A percentile compares a stretch with the other conserved stretches of the same genome.
These are phyloP conservation scores for Vultur gryphus DNA, from an alignment of 2,797 vertebrate genomes.

Conservation along the genomic window DNA sequence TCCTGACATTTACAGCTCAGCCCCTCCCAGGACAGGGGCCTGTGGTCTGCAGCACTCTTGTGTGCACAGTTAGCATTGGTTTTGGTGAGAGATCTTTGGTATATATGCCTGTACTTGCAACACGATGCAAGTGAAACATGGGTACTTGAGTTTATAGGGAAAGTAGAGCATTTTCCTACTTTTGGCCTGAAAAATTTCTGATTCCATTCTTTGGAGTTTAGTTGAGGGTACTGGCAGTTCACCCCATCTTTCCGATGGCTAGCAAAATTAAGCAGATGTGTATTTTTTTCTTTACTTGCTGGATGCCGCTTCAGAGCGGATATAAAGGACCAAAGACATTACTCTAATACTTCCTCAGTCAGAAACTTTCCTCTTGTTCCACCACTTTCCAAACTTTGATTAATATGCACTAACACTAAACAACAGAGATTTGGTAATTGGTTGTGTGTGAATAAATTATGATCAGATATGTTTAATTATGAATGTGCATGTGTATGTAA, in stretches of 20 bases:
- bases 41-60: background rate
- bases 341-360: background rate
- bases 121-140: rapidly evolving
- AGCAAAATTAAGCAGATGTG: background rate
- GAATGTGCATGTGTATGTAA: background rate
- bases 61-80: background rate
- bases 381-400: background rate
- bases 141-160: background rate
- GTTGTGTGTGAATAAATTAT: slow-evolving; percentile 34
- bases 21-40: background rate
- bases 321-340: background rate
- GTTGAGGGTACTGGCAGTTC: background rate
- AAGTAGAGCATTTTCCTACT: background rate
- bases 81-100: background rate
- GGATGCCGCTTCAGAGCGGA: background rate
- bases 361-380: background rate
- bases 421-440: background rate
- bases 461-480: slow-evolving; percentile 47
- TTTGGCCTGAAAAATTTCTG: background rate
- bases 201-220: background rate
- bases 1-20: background rate
- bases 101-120: background rate
- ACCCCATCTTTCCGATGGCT: rapidly evolving
- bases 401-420: background rate
- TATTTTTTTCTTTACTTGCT: background rate